These are phyloP conservation scores for Diorhabda sublineata DNA, from an alignment of 1,140 invertebrate genomes.

Conservation along the genomic window DNA sequence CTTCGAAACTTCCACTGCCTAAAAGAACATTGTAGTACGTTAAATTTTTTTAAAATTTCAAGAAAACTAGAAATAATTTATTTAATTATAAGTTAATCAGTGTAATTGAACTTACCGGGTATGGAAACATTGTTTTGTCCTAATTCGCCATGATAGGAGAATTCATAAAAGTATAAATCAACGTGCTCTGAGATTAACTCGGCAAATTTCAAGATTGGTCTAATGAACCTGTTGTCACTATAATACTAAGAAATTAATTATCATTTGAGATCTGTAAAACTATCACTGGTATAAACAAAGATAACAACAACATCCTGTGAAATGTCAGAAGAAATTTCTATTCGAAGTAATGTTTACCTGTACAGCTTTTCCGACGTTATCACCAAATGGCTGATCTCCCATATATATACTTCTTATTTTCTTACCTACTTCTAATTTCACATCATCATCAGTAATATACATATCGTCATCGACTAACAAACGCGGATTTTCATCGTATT, in stretches of 20 bases:
- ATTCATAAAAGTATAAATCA: constrained; percentile 14
- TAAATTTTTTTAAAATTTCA: too few species aligned
- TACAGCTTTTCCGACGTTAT: not conserved
- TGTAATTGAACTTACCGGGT: not conserved
- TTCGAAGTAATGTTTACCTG: not conserved
- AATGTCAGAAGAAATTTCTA: too few species aligned
- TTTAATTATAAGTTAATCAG: too few species aligned
- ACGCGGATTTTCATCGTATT: not conserved
- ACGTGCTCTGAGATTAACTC: constrained; percentile 6
- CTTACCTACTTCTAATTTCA: too few species aligned
- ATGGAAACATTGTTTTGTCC: not conserved
- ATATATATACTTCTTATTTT: not conserved
- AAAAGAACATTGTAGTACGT: too few species aligned
- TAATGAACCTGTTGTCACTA: constrained; percentile 10
- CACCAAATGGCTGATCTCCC: not conserved
- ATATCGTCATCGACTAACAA: constrained; percentile 8
- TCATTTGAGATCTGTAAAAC: too few species aligned
- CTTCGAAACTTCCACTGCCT: too few species aligned
- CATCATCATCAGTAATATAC: not conserved
- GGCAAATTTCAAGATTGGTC: constrained; percentile 9
- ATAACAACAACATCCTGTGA: too few species aligned
- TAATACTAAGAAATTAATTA: too few species aligned
- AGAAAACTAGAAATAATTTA: too few species aligned
- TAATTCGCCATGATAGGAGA: constrained; percentile 7
- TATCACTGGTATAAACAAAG: too few species aligned